These are phyloP conservation scores for Dissostichus mawsoni DNA, from an alignment of 2,113 vertebrate genomes.

Conservation along the genomic window DNA sequence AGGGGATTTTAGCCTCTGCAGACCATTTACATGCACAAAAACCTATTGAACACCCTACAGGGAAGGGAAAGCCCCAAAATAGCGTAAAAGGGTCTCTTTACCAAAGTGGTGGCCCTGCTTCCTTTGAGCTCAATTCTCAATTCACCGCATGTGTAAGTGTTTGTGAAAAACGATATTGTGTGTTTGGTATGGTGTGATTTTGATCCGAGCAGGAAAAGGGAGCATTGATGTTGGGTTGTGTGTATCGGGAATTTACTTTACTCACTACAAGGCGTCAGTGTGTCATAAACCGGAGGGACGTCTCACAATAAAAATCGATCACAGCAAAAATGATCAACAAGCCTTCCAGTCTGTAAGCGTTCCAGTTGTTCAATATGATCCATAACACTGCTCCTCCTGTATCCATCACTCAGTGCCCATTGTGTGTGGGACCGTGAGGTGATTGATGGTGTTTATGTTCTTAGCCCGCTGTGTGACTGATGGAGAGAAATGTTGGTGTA, in stretches of 20 bases:
- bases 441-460: conserved; percentile 80
- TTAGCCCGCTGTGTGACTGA: conserved; percentile 64
- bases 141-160: not conserved
- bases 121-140: not conserved
- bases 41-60: too few species aligned
- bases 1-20: too few species aligned
- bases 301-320: conserved; percentile 42
- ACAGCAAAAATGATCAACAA: conserved; percentile 33
- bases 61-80: too few species aligned
- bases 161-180: not conserved
- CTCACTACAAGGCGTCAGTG: too few species aligned
- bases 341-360: conserved; percentile 10
- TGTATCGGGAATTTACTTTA: not conserved
- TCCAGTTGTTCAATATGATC: conserved; percentile 60
- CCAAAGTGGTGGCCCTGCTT: not conserved
- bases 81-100: too few species aligned
- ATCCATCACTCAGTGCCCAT: conserved; percentile 69
- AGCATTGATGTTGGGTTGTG: not conserved
- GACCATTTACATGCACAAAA: too few species aligned
- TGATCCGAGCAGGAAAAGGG: conserved; percentile 15
- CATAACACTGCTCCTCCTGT: conserved; percentile 51
- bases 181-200: conserved; percentile 2
- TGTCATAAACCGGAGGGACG: conserved; percentile 10
- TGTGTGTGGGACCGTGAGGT: conserved; percentile 51
- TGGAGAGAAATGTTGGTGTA: conserved; percentile 56